Evolutionary conservation across 2,797 vertebrate genomes (phyloP), one percentile per base, ranked within the genome.

Genomic region (Danionella dracula): DNA sequence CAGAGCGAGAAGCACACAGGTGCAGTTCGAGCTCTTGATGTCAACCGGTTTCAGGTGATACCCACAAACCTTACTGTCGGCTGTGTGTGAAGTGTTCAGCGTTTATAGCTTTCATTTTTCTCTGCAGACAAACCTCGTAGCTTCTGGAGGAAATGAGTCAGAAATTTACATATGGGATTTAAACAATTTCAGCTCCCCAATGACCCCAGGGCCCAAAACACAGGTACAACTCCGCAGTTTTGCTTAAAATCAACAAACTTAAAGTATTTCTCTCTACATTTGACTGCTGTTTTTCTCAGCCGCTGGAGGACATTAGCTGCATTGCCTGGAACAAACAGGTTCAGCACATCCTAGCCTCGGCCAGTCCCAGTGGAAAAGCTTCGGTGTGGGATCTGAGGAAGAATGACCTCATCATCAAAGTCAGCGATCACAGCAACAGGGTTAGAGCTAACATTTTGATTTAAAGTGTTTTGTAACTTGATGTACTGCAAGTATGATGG

Each of bases 141-240:
- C 92, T 5, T 99, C 97, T 34, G 97, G 95, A 72, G 96, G 94
- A 71, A 98, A 98, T 56, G 96, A 99, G 74, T 99, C 97, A 27
- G 97, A 99, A 87, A 98, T 99, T 82, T 99, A 95, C 60, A 98
- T 99, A 81, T 99, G 97, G 97, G 97, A 99, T 82, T 88, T 99
- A 78, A 98, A 99, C 79, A 95, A 88, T 77, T 96, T 99, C 75
- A 89, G 86, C 50, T 91, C 92, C 8, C 97, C 97, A 2, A 98
- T 99, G 97, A 95, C 96, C 0, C 96, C 96, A 2, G 97, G 97
- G 81, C 91, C 88, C 2, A 99, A 97, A 89, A 92, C 93, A 8
- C 97, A 98, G 93, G 96, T 98, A 27, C 12, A 82, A 27, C 19
- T 9, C 29, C 9, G 29, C 9, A 31, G 31, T 19, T 27, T n/a